phyloP scores from a whole-genome alignment of 1,140 invertebrate genomes.

The Anastatus disparis region DNA sequence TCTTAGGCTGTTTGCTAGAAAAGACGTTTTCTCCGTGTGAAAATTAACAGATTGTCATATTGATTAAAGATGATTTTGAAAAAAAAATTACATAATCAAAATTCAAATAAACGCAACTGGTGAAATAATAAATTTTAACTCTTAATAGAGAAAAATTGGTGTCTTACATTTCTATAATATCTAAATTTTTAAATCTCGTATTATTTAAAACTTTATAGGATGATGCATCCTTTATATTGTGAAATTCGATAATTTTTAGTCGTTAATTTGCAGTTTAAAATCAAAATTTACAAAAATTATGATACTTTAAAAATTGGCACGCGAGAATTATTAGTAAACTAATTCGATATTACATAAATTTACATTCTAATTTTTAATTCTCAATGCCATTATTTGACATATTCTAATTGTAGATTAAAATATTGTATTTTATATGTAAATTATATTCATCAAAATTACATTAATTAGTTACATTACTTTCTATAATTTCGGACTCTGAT shows the following conservation, averaged over 20 bases:
- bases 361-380: no score
- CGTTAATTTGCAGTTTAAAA: background rate
- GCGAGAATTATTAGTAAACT: background rate
- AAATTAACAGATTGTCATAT: conserved; percentile 22
- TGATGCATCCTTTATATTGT: background rate
- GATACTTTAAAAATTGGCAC: conserved; percentile 3
- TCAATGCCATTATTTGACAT: background rate
- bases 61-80: background rate
- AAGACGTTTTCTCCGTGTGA: background rate
- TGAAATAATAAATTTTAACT: background rate
- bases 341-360: background rate
- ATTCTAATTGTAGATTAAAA: background rate
- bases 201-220: conserved; percentile 1
- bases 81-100: background rate
- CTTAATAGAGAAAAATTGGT: background rate
- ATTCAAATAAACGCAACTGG: background rate
- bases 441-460: background rate
- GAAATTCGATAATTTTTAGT: background rate
- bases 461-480: no score
- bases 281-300: background rate
- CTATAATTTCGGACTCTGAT: no score
- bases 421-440: background rate
- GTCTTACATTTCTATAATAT: background rate
- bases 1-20: background rate
- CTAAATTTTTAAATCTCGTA: no score